Base-by-base conservation (phyloP, 2,888 invertebrate species). In the Torymus texanus region DNA sequence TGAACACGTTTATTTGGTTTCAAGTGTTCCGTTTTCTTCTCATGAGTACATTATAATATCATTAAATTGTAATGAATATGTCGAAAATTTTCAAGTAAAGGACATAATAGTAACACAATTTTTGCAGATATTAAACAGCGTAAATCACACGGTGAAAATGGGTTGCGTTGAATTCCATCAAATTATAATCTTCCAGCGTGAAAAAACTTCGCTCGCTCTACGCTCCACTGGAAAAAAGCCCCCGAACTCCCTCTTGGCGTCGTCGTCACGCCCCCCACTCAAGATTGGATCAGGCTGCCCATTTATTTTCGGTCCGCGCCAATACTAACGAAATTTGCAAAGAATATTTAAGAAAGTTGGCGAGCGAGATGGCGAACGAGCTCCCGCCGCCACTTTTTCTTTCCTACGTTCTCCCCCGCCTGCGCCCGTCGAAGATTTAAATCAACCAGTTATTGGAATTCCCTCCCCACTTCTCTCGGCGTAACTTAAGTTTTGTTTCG, bases 371-470 rank as follows among this genome's bases (percentile, higher is more conserved):
- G 4, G 29, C 29, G 29, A 29, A 29, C 29, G 29, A 29, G 29
- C 41, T 41, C 8, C 8, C 41, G 41, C 5, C 41, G 41, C 41
- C 41, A 10, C 53, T 67, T 55, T 68, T 59, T 51, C 21, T 8
- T 41, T 41, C 41, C 41, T 41, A 41, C 41, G 41, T 8, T 8
- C 59, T 12, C 5, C 1, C 63, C 63, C 18, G 21, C 2, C 21
- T 21, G 21, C 21, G 21, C 21, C n/a, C 21, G 21, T 18, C 70
- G 51, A 21, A 65, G 59, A 80, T 78, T 78, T 75, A 78, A 78
- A 80, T 75, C 62, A 80, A 71, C 1, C 71, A 71, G 71, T 80
- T 80, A 78, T 80, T 62, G 66, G 56, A 80, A 73, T 70, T 77
- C 10, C 8, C 13, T n/a, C 51, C 21, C 29, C 18, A 24, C 29